Evolutionary conservation across 2,797 vertebrate species (phyloP).

Genomic region (Erpetoichthys calabaricus): DNA sequence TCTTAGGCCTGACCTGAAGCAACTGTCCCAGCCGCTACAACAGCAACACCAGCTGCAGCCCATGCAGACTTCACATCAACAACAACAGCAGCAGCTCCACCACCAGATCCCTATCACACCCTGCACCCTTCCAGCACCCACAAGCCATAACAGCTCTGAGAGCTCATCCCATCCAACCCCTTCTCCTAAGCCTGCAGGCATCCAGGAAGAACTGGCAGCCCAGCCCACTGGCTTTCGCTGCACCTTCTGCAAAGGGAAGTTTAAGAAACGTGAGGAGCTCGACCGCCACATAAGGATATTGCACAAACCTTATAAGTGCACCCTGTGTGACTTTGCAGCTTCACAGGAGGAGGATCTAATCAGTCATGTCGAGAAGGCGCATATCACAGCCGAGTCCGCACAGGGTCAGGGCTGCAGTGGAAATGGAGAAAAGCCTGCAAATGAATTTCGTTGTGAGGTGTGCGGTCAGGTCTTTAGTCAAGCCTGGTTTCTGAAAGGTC

Average conservation of each 20-base stretch:
- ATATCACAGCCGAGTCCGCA: slow-evolving; percentile 87
- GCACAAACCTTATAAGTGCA: slow-evolving; percentile 98
- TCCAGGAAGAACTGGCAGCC: slow-evolving; percentile 70
- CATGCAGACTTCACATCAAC: slow-evolving; percentile 36
- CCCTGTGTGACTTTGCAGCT: slow-evolving; percentile 87
- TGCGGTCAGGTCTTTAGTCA: slow-evolving; percentile 95
- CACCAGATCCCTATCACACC: slow-evolving; percentile 65
- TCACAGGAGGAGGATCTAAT: slow-evolving; percentile 95
- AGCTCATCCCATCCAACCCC: slow-evolving; percentile 65
- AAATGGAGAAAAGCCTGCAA: slow-evolving; percentile 62
- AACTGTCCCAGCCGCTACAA: slow-evolving; percentile 37
- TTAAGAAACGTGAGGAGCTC: slow-evolving; percentile 91
- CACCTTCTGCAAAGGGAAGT: slow-evolving; percentile 97
- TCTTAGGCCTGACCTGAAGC: slow-evolving; percentile 48
- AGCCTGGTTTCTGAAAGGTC: slow-evolving; percentile 97
- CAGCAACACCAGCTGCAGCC: slow-evolving; percentile 36
- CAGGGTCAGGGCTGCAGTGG: slow-evolving; percentile 66
- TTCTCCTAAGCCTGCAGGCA: slow-evolving; percentile 68
- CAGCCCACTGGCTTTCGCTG: slow-evolving; percentile 81
- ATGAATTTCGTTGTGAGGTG: slow-evolving; percentile 89
- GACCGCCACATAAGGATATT: slow-evolving; percentile 94
- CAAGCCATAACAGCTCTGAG: slow-evolving; percentile 65
- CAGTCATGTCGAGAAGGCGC: slow-evolving; percentile 92
- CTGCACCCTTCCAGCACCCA: slow-evolving; percentile 63
- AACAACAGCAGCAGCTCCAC: slow-evolving; percentile 47